phyloP scores from a whole-genome alignment of 2,113 vertebrate species.

The Zapornia atra region DNA sequence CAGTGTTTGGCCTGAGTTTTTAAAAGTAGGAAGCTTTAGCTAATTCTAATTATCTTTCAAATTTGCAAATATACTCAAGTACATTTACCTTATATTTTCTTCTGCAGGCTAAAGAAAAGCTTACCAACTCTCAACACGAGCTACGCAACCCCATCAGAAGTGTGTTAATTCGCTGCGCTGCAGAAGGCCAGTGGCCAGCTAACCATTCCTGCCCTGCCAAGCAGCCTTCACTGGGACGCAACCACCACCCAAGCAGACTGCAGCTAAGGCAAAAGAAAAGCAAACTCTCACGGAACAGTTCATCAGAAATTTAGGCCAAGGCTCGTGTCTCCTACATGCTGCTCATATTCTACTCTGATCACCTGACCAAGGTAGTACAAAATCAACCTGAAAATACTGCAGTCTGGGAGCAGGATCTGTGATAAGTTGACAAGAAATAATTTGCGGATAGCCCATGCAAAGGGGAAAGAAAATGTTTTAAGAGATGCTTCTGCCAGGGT shows the following conservation, averaged over 20 bases:
- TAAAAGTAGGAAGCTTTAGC: background rate
- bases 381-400: background rate
- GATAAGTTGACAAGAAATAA: background rate
- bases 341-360: rapidly evolving
- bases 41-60: background rate
- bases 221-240: background rate
- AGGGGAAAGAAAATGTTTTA: background rate
- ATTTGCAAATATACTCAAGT: background rate
- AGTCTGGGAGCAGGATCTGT: background rate
- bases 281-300: background rate
- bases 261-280: background rate
- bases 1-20: background rate
- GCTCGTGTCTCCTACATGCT: background rate
- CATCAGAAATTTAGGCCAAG: background rate
- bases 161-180: background rate
- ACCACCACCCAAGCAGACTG: background rate
- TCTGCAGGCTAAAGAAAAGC: background rate
- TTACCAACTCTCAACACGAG: background rate
- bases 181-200: background rate
- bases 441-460: background rate
- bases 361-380: background rate
- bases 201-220: background rate
- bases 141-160: background rate
- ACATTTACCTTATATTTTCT: background rate
- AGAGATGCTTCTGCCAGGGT: background rate